A percentile compares a stretch with the other conserved stretches of the same genome.
phyloP scores from a whole-genome alignment of 2,888 invertebrate species.

The Idaea aversata region DNA sequence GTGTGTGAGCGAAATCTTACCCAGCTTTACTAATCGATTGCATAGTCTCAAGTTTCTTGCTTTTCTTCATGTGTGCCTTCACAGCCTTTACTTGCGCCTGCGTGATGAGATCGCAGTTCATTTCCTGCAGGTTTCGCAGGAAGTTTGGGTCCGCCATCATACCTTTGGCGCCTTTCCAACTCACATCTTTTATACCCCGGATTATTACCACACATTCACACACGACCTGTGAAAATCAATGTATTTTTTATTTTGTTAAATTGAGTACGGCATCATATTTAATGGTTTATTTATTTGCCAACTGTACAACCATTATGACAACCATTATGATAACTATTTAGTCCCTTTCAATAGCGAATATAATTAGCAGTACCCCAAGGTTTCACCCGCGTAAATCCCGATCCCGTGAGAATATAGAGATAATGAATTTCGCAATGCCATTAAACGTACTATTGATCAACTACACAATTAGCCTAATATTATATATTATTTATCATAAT shows the following conservation, averaged over 20 bases:
- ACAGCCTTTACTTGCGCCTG: slow-evolving; percentile 85
- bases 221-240: slow-evolving; percentile 74
- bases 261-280: neutral
- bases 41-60: slow-evolving; percentile 90
- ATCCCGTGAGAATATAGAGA: too few species aligned
- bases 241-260: neutral
- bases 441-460: too few species aligned
- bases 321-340: neutral
- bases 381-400: too few species aligned
- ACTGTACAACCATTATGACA: neutral
- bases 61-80: slow-evolving; percentile 85
- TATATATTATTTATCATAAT: too few species aligned
- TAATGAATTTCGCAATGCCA: too few species aligned
- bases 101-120: slow-evolving; percentile 91
- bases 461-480: too few species aligned
- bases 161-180: slow-evolving; percentile 94
- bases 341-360: too few species aligned
- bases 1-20: slow-evolving; percentile 23
- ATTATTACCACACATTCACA: slow-evolving; percentile 95
- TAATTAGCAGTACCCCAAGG: too few species aligned
- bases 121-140: slow-evolving; percentile 88
- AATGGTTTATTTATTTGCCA: neutral
- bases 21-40: slow-evolving; percentile 91
- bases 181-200: slow-evolving; percentile 89
- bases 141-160: slow-evolving; percentile 97